These are phyloP conservation scores for Condylostylus longicornis DNA, from an alignment of 1,140 invertebrate genomes.

Conservation along the genomic window DNA sequence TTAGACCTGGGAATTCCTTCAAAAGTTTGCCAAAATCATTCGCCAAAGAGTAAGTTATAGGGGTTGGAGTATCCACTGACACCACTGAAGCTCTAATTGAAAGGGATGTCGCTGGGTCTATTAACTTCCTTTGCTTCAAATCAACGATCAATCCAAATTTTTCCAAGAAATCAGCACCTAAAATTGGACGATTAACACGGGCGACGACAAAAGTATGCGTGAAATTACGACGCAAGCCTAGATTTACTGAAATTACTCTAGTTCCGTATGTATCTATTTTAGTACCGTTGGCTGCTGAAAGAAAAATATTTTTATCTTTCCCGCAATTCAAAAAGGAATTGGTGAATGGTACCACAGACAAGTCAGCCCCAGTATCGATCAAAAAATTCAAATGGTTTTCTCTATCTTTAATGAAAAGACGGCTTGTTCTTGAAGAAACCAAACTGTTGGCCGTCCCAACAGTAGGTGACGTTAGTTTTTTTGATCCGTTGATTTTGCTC, in stretches of 20 bases:
- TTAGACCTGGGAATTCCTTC: too few relatives aligned
- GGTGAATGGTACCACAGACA: too few relatives aligned
- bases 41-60: neutral
- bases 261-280: conserved; percentile 4
- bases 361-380: too few relatives aligned
- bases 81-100: neutral
- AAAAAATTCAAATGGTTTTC: too few relatives aligned
- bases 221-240: conserved; percentile 3
- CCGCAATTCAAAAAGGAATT: too few relatives aligned
- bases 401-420: too few relatives aligned
- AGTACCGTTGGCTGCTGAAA: conserved; percentile 1
- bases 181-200: conserved; percentile 1
- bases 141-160: conserved; percentile 4
- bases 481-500: too few relatives aligned
- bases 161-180: conserved; percentile 4
- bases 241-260: neutral
- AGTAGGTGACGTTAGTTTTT: too few relatives aligned
- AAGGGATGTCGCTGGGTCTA: conserved; percentile 1
- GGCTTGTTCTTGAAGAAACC: too few relatives aligned
- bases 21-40: too few relatives aligned
- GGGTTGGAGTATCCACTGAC: neutral
- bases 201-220: conserved; percentile 2
- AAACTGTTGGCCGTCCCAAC: too few relatives aligned
- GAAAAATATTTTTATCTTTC: too few relatives aligned
- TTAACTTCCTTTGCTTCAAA: neutral